Evolutionary conservation across 2,888 invertebrate genomes (phyloP).

Genomic region (Folsomia manolachei): DNA sequence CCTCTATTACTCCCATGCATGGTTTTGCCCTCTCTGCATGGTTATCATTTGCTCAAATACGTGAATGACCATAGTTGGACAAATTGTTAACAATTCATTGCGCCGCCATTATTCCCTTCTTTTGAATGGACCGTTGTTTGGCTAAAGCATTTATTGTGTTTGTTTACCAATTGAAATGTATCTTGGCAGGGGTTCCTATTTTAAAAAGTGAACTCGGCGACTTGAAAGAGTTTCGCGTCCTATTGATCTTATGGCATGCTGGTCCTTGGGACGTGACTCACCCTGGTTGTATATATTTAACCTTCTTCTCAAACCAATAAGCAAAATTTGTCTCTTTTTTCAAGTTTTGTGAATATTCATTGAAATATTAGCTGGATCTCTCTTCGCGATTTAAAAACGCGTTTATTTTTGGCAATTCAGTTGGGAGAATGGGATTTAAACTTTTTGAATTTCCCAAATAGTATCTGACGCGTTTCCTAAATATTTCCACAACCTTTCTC

Average conservation of each 20-base stretch:
- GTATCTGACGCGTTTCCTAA: no score
- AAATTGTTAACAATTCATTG: background rate
- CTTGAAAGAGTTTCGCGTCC: background rate
- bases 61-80: conserved; percentile 1
- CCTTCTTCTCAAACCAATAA: no score
- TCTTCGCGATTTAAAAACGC: no score
- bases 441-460: no score
- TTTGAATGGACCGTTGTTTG: background rate
- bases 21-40: background rate
- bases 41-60: background rate
- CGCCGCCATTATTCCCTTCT: no score
- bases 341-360: no score
- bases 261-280: conserved; percentile 3
- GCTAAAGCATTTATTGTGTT: background rate
- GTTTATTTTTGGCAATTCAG: no score
- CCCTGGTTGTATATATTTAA: background rate
- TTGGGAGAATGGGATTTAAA: no score
- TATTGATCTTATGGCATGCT: background rate
- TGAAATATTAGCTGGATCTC: no score
- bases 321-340: no score
- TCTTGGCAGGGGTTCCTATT: conserved; percentile 13
- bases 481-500: no score
- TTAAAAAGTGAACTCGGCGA: conserved; percentile 4
- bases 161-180: conserved; percentile 16
- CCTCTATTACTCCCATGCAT: background rate